phyloP scores from a whole-genome alignment of 2,113 vertebrate genomes.

The Silurus glanis region DNA sequence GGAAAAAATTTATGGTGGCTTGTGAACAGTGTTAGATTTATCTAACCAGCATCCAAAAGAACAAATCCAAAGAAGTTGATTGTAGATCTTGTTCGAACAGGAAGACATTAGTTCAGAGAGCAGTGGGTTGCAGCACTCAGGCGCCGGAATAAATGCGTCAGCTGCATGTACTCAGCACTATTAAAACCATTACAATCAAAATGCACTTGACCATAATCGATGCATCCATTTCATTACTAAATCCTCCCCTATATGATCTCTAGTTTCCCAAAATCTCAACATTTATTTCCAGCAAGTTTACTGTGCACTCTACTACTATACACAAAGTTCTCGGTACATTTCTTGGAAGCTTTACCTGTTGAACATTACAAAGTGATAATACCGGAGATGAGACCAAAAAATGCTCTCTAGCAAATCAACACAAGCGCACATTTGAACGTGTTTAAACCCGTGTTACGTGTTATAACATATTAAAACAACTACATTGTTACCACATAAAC shows the following conservation, averaged over 20 bases:
- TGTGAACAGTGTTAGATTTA: not conserved
- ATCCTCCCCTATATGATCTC: not conserved
- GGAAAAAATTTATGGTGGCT: not conserved
- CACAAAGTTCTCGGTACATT: not conserved
- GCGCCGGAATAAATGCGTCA: not conserved
- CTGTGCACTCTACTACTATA: not conserved
- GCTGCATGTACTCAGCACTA: not conserved
- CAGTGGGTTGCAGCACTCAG: not conserved
- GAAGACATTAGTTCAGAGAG: not conserved
- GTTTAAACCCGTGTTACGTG: no score
- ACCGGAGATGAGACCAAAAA: not conserved
- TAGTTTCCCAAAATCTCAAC: not conserved
- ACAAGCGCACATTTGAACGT: not conserved
- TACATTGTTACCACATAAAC: not conserved
- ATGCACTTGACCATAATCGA: not conserved
- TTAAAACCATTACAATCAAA: slow-evolving; percentile 5
- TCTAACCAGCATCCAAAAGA: not conserved
- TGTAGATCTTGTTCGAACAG: not conserved
- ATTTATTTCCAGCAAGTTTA: not conserved
- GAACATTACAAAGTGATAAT: not conserved
- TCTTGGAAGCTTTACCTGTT: not conserved
- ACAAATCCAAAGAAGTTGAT: not conserved
- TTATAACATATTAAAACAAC: not conserved
- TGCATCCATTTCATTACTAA: not conserved
- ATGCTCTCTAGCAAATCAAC: not conserved